A percentile compares a stretch with the other conserved stretches of the same genome.
These are phyloP conservation scores for Rhodeus uyekii DNA, from an alignment of 2,797 vertebrate genomes.

Conservation along the genomic window DNA sequence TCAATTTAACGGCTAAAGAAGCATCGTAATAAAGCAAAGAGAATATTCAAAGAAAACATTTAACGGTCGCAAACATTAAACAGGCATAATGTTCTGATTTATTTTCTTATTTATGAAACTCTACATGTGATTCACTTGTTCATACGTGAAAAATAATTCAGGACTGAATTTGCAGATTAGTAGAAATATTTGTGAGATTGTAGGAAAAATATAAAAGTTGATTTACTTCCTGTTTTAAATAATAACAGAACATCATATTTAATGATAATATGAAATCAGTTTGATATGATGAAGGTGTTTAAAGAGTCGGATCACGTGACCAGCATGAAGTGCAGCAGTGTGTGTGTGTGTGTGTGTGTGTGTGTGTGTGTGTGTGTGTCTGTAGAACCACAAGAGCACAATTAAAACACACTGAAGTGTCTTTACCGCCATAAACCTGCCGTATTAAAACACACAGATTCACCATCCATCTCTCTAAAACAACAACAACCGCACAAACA, in stretches of 20 bases:
- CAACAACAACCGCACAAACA: conserved; percentile 29
- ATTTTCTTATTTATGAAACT: not conserved
- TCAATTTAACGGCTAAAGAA: not conserved
- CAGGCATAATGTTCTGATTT: not conserved
- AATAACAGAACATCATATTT: not conserved
- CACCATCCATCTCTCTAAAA: conserved; percentile 51
- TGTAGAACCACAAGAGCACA: conserved; percentile 52
- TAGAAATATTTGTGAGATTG: no score
- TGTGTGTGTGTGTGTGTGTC: no score
- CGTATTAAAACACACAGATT: conserved; percentile 53
- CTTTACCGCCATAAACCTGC: conserved; percentile 50
- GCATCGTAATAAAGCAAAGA: not conserved
- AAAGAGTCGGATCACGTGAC: not conserved
- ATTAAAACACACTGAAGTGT: conserved; percentile 55
- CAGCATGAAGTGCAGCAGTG: no score
- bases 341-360: no score
- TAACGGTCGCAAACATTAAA: no score
- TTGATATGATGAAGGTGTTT: not conserved
- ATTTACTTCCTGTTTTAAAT: not conserved
- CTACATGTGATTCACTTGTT: not conserved
- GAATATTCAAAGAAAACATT: not conserved
- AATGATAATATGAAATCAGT: not conserved
- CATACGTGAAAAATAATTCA: not conserved
- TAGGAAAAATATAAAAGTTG: not conserved
- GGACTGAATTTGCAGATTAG: not conserved